Conservation (phyloP, 2,888 invertebrate genomes). For the Minunthozetes semirufus region DNA sequence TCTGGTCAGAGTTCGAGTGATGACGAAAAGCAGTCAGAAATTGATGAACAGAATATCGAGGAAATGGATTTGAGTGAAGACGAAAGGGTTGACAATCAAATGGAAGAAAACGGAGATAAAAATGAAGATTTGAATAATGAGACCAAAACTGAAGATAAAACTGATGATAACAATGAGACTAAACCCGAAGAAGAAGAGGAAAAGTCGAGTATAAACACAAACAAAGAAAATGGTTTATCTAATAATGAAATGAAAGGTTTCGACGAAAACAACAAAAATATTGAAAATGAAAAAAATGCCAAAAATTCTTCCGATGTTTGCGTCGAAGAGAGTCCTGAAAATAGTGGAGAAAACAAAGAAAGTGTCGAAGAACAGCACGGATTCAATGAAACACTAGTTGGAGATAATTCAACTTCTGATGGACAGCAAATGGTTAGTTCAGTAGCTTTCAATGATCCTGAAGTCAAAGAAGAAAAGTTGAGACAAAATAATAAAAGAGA, state of each 20-base stretch:
- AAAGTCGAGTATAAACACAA: neutral
- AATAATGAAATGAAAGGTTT: neutral
- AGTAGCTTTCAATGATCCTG: neutral
- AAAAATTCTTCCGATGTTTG: neutral
- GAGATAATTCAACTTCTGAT: slow-evolving; percentile 48
- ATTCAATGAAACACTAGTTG: slow-evolving; percentile 45
- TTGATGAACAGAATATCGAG: slow-evolving; percentile 55
- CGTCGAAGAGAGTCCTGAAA: slow-evolving; percentile 4
- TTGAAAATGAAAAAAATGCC: neutral
- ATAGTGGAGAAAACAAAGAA: neutral
- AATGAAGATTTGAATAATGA: slow-evolving; percentile 53
- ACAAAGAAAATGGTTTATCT: neutral
- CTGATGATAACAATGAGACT: neutral
- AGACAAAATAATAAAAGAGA: slow-evolving; percentile 48
- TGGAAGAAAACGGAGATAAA: slow-evolving; percentile 44
- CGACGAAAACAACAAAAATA: neutral
- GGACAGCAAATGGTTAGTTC: slow-evolving; percentile 10
- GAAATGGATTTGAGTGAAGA: slow-evolving; percentile 47
- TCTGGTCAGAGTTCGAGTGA: slow-evolving; percentile 44
- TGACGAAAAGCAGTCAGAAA: slow-evolving; percentile 49
- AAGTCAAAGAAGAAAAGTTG: slow-evolving; percentile 46
- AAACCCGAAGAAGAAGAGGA: slow-evolving; percentile 43
- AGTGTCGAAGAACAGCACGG: neutral
- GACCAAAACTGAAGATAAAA: too few relatives aligned
- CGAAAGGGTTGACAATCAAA: slow-evolving; percentile 43